These are phyloP conservation scores for Leptosomus discolor DNA, from an alignment of 2,113 vertebrate species.

Conservation along the genomic window DNA sequence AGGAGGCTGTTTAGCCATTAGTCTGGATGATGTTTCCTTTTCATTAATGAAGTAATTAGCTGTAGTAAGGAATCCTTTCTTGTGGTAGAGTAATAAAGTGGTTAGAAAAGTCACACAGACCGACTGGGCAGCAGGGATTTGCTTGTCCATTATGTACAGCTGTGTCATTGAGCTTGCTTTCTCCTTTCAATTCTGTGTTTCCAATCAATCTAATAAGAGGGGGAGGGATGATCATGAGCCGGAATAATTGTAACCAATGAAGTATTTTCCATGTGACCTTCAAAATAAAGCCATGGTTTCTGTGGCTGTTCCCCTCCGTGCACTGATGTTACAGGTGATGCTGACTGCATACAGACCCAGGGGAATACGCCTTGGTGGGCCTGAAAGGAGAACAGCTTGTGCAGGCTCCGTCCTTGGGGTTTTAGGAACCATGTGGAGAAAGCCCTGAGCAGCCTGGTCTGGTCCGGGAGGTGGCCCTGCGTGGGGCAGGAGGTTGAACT, in stretches of 20 bases:
- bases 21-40: not conserved
- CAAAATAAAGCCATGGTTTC: not conserved
- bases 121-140: not conserved
- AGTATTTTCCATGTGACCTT: not conserved
- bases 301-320: not conserved
- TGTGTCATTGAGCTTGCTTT: not conserved
- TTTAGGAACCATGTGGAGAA: not conserved
- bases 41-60: not conserved
- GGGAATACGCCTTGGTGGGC: fast-evolving
- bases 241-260: not conserved
- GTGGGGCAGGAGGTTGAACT: not conserved
- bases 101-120: not conserved
- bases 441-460: not conserved
- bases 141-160: not conserved
- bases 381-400: not conserved
- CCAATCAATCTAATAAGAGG: not conserved
- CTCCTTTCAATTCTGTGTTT: not conserved
- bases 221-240: not conserved
- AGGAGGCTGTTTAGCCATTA: not conserved
- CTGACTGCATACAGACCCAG: not conserved
- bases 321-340: not conserved
- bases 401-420: too few relatives aligned
- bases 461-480: not conserved
- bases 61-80: not conserved
- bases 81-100: not conserved